A percentile compares a stretch with the other conserved stretches of the same genome.
Evolutionary conservation across 2,797 vertebrate species (phyloP).

Genomic region (Sardinella longiceps): DNA sequence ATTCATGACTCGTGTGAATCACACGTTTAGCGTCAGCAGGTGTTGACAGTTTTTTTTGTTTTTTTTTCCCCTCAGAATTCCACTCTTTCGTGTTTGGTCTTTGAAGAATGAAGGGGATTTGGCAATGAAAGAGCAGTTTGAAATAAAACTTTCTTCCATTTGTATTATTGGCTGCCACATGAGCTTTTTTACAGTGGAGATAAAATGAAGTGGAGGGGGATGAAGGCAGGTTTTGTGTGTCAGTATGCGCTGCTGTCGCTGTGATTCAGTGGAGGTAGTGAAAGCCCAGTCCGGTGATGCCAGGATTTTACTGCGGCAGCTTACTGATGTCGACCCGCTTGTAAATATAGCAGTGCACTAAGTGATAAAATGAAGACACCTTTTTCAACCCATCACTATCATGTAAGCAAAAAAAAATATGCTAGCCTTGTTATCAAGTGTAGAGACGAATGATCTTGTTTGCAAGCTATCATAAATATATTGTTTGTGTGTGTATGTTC

Average conservation of each 20-base stretch:
- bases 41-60: slow-evolving; percentile 40
- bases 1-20: slow-evolving; percentile 65
- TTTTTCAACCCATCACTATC: background rate
- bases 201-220: background rate
- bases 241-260: background rate
- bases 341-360: background rate
- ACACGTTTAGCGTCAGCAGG: slow-evolving; percentile 41
- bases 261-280: background rate
- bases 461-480: no score
- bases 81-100: slow-evolving; percentile 14
- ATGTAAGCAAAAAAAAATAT: background rate
- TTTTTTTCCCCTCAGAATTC: background rate
- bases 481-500: background rate
- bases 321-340: background rate
- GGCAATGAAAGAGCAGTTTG: slow-evolving; percentile 8
- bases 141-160: slow-evolving; percentile 2
- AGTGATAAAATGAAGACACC: background rate
- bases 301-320: background rate
- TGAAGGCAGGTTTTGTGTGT: background rate
- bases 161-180: slow-evolving; percentile 6
- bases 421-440: background rate
- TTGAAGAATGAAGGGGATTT: background rate
- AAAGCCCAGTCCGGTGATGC: background rate
- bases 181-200: background rate
- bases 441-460: background rate